Conservation (phyloP, 2,113 vertebrate genomes). For the Cricetomys ansorgei region DNA sequence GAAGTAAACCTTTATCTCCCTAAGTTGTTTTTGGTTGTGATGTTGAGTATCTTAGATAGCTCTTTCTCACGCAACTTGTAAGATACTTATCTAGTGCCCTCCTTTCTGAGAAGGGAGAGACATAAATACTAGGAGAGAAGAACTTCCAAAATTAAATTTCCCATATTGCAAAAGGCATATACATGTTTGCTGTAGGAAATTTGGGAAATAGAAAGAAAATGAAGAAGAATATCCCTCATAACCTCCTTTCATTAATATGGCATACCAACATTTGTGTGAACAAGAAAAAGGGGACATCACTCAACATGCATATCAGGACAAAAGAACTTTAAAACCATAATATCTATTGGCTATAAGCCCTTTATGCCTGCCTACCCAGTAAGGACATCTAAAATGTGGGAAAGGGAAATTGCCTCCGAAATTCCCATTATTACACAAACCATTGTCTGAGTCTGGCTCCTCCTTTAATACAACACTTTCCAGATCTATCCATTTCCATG, state of each 20-base stretch:
- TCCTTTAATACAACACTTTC: not conserved
- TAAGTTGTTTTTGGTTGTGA: not conserved
- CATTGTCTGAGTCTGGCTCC: not conserved
- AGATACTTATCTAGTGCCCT: not conserved
- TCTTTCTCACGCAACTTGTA: not conserved
- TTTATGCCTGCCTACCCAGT: not conserved
- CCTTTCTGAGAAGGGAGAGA: not conserved
- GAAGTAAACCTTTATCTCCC: not conserved
- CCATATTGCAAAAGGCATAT: not conserved
- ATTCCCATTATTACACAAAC: not conserved
- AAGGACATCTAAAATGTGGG: not conserved
- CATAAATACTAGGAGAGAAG: not conserved
- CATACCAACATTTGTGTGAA: not conserved
- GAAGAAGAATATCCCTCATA: not conserved
- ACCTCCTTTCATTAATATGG: not conserved
- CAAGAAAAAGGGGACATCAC: not conserved
- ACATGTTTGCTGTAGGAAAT: not conserved
- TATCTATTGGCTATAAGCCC: no score
- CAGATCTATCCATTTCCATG: not conserved
- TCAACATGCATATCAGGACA: not conserved
- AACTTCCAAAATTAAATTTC: not conserved
- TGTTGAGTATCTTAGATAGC: not conserved
- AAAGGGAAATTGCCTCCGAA: not conserved
- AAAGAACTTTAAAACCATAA: not conserved
- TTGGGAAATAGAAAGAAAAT: conserved; percentile 4